Evolutionary conservation across 2,888 invertebrate genomes (phyloP).

Genomic region (Tinea trinotella): DNA sequence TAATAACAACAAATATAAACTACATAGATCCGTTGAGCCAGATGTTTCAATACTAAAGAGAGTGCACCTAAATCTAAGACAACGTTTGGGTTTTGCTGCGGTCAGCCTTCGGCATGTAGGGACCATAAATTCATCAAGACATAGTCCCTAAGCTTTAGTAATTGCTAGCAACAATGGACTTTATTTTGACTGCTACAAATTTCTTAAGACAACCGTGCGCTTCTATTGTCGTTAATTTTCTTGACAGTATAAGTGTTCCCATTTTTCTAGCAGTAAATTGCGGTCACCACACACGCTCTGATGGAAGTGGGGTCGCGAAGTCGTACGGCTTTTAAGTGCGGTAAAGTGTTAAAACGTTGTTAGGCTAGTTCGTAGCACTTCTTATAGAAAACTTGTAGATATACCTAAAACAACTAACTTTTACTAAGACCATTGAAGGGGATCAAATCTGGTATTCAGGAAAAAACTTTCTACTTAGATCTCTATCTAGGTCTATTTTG

Average conservation of each 20-base stretch:
- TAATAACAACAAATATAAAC: too few species aligned
- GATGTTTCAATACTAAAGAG: neutral
- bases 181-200: constrained; percentile 31
- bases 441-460: neutral
- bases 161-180: constrained; percentile 40
- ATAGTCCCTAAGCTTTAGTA: constrained; percentile 26
- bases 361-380: neutral
- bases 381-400: neutral
- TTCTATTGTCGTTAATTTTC: constrained; percentile 37
- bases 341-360: constrained; percentile 34
- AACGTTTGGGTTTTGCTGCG: neutral
- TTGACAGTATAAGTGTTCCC: constrained; percentile 42
- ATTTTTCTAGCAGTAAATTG: constrained; percentile 45
- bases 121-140: constrained; percentile 12
- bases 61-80: neutral
- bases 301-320: constrained; percentile 22
- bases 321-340: constrained; percentile 46
- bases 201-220: constrained; percentile 21
- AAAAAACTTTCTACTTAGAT: too few species aligned
- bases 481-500: neutral
- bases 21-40: too few species aligned
- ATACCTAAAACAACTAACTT: neutral
- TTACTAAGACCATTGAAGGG: neutral
- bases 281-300: constrained; percentile 41
- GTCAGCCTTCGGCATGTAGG: neutral